Conservation (phyloP, 2,888 invertebrate species). For the Panorpa germanica region DNA sequence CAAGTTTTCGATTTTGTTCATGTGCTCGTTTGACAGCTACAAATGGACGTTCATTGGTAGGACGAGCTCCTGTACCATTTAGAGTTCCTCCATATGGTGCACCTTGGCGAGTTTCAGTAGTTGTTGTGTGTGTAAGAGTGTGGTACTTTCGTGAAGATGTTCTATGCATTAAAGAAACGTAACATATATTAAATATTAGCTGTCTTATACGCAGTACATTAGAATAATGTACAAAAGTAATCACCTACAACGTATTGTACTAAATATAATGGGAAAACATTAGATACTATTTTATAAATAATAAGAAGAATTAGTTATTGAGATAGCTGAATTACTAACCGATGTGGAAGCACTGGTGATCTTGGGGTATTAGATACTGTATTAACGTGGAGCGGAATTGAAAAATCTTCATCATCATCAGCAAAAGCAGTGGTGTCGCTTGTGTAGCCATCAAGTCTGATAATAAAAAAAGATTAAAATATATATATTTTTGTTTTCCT, state of each 20-base stretch:
- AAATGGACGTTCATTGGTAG: slow-evolving; percentile 39
- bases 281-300: too few species aligned
- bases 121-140: slow-evolving; percentile 18
- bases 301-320: too few species aligned
- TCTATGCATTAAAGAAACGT: slow-evolving; percentile 8
- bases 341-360: too few species aligned
- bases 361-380: too few species aligned
- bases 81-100: too few species aligned
- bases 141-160: slow-evolving; percentile 22
- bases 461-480: slow-evolving; percentile 13
- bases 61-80: too few species aligned
- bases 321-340: too few species aligned
- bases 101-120: slow-evolving; percentile 13
- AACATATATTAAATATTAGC: too few species aligned
- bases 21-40: slow-evolving; percentile 38
- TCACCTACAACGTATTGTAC: background rate
- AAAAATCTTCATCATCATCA: slow-evolving; percentile 14
- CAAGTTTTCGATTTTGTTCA: slow-evolving; percentile 21
- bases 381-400: slow-evolving; percentile 15
- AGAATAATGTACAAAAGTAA: background rate
- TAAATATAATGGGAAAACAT: background rate
- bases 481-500: slow-evolving; percentile 13
- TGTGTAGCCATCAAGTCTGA: slow-evolving; percentile 17
- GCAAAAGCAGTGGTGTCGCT: slow-evolving; percentile 16
- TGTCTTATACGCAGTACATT: too few species aligned